A percentile compares a stretch with the other conserved stretches of the same genome.
phyloP scores from a whole-genome alignment of 2,888 invertebrate species.

The Dicycla oo region DNA sequence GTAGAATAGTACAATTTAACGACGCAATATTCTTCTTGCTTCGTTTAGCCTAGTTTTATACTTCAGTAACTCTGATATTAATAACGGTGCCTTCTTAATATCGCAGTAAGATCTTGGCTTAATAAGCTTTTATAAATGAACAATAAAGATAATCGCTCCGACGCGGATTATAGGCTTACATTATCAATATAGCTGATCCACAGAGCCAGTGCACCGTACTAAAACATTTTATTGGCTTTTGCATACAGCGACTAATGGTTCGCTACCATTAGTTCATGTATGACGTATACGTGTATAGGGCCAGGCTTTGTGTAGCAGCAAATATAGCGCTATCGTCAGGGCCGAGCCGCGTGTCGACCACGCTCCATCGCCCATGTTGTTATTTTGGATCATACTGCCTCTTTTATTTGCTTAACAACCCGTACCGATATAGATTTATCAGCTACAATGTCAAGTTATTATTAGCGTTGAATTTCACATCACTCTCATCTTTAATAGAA shows the following conservation, averaged over 20 bases:
- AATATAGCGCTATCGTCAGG: slow-evolving; percentile 67
- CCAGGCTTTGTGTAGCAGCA: slow-evolving; percentile 62
- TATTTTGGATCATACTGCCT: slow-evolving; percentile 71
- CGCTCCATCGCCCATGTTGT: slow-evolving; percentile 73
- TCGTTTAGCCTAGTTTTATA: slow-evolving; percentile 66
- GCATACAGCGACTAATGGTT: too few relatives aligned
- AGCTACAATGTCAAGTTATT: slow-evolving; percentile 53
- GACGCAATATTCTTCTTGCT: slow-evolving; percentile 55
- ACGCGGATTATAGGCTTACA: slow-evolving; percentile 57
- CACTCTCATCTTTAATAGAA: slow-evolving; percentile 6
- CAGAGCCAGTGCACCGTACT: slow-evolving; percentile 72
- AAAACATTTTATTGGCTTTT: slow-evolving; percentile 80
- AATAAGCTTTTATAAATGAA: slow-evolving; percentile 63
- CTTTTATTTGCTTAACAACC: slow-evolving; percentile 73
- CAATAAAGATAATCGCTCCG: slow-evolving; percentile 47
- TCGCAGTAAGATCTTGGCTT: slow-evolving; percentile 49
- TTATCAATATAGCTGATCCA: slow-evolving; percentile 73
- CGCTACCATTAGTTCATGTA: slow-evolving; percentile 71
- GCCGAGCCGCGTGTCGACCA: slow-evolving; percentile 66
- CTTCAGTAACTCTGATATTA: slow-evolving; percentile 58
- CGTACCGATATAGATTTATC: slow-evolving; percentile 65
- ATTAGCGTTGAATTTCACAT: slow-evolving; percentile 37
- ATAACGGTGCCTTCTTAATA: slow-evolving; percentile 62
- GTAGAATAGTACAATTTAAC: slow-evolving; percentile 55
- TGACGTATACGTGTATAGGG: slow-evolving; percentile 49